phyloP scores from a whole-genome alignment of 2,113 vertebrate species.

The Dipodomys ordii region DNA sequence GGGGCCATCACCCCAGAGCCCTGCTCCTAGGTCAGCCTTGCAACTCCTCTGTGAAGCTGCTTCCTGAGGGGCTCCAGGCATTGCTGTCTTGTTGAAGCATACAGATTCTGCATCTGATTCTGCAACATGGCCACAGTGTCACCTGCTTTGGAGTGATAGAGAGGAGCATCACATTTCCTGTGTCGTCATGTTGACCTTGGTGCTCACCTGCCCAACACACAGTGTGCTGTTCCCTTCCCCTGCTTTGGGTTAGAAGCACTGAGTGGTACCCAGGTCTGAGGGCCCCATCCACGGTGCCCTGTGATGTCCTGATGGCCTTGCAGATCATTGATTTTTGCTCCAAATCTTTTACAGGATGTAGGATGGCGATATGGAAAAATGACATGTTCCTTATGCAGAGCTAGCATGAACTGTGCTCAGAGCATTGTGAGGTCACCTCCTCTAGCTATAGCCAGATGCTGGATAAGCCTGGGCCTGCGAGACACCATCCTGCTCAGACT shows the following conservation, averaged over 20 bases:
- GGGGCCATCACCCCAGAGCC: too few relatives aligned
- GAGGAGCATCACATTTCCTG: rapidly evolving
- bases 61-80: not conserved
- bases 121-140: too few relatives aligned
- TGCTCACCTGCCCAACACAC: rapidly evolving
- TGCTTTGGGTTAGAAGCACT: rapidly evolving
- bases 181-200: too few relatives aligned
- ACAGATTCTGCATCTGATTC: not conserved
- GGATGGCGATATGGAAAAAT: not conserved
- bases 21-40: rapidly evolving
- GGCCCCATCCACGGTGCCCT: not conserved
- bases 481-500: too few relatives aligned
- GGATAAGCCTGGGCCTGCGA: too few relatives aligned
- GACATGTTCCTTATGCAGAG: not conserved
- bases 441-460: too few relatives aligned
- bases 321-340: rapidly evolving
- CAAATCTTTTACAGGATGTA: not conserved
- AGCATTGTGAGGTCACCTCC: too few relatives aligned
- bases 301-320: too few relatives aligned
- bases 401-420: too few relatives aligned
- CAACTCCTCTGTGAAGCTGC: too few relatives aligned
- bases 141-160: too few relatives aligned
- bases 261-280: rapidly evolving
- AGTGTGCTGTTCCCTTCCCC: not conserved
- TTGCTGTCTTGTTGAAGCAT: not conserved